Percentiles rank a stretch among this genome's conserved stretches.
Evolutionary conservation across 2,888 invertebrate genomes (phyloP).

Genomic region (Clepsis dumicolana): DNA sequence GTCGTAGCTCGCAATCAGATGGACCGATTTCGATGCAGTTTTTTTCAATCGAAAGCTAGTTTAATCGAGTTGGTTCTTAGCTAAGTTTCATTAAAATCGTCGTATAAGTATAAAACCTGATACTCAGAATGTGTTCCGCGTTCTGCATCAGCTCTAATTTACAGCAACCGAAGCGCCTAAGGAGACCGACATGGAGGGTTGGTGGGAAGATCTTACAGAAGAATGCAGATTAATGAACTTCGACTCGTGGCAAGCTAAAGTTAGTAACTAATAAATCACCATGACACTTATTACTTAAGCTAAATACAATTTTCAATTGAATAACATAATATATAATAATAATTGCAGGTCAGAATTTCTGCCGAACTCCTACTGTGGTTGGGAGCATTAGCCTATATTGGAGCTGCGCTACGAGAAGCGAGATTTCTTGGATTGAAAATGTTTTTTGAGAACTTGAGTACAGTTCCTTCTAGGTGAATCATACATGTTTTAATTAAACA

Average conservation of each 20-base stretch:
- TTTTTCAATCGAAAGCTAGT: too few relatives aligned
- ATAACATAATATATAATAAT: too few relatives aligned
- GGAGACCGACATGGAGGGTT: conserved; percentile 86
- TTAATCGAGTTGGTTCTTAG: too few relatives aligned
- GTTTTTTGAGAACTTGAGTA: conserved; percentile 97
- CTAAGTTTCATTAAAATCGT: too few relatives aligned
- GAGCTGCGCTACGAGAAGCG: conserved; percentile 94
- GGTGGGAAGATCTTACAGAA: conserved; percentile 91
- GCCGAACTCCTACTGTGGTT: conserved; percentile 93
- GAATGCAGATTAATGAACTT: conserved; percentile 90
- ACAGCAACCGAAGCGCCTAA: conserved; percentile 60
- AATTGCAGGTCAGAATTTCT: conserved; percentile 87
- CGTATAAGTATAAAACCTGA: too few relatives aligned
- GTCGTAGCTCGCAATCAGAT: too few relatives aligned
- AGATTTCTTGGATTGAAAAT: conserved; percentile 96
- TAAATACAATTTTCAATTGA: background rate
- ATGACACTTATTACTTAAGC: background rate
- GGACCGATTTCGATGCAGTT: too few relatives aligned
- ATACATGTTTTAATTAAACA: background rate
- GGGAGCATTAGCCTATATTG: conserved; percentile 94
- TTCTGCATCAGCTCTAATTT: conserved; percentile 41
- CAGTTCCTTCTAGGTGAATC: conserved; percentile 75
- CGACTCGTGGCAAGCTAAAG: conserved; percentile 85
- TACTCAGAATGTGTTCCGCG: too few relatives aligned
- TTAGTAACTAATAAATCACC: conserved; percentile 49